Percentiles rank a stretch among this genome's conserved stretches.
phyloP scores from a whole-genome alignment of 2,113 vertebrate species.

The Donacobius atricapilla region DNA sequence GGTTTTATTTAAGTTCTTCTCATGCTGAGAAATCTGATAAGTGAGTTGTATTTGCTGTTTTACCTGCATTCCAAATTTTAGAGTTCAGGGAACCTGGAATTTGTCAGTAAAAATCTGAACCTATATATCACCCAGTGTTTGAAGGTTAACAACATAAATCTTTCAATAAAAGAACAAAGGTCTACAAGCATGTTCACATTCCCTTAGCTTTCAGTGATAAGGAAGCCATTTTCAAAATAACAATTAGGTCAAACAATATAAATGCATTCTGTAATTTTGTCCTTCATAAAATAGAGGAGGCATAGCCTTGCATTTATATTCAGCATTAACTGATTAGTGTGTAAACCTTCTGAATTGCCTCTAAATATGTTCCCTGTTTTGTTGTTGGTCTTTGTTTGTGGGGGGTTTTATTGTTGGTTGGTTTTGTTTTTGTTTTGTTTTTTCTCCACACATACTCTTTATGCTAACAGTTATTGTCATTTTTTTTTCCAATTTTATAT shows the following conservation, averaged over 20 bases:
- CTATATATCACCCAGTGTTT: conserved; percentile 22
- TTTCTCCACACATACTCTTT: background rate
- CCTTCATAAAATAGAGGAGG: background rate
- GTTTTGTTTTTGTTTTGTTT: too few species aligned
- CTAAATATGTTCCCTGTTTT: background rate
- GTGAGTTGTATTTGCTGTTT: background rate
- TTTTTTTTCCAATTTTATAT: background rate
- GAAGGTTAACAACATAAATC: conserved; percentile 63
- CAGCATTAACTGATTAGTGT: background rate
- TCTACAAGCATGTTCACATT: conserved; percentile 27
- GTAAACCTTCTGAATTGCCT: background rate
- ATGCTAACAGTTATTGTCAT: background rate
- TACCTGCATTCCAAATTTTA: conserved; percentile 32
- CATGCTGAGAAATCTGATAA: conserved; percentile 24
- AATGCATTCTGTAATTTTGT: background rate
- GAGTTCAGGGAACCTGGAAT: conserved; percentile 33
- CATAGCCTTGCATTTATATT: background rate
- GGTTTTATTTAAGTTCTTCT: conserved; percentile 28
- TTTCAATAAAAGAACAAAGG: conserved; percentile 54
- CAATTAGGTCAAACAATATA: conserved; percentile 40
- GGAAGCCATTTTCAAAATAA: conserved; percentile 39
- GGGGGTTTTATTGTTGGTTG: background rate
- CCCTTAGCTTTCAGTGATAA: conserved; percentile 16
- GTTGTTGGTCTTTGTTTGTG: background rate
- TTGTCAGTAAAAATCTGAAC: conserved; percentile 19